Conservation (phyloP, 1,140 invertebrate genomes). For the Oryzaephilus surinamensis region DNA sequence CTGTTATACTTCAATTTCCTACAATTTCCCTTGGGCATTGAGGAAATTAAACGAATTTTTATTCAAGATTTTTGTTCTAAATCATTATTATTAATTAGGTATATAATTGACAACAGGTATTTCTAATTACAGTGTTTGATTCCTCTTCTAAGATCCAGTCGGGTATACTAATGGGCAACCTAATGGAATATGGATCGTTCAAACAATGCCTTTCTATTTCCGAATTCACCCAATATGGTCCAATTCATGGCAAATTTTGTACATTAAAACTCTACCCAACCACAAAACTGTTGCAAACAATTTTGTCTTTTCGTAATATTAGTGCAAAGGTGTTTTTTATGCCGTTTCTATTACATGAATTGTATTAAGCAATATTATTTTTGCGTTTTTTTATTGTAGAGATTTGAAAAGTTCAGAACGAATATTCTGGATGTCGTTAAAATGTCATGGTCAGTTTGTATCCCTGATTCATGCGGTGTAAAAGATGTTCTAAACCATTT, state of each 20-base stretch:
- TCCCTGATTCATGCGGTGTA: constrained; percentile 19
- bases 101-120: too few species aligned
- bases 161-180: constrained; percentile 20
- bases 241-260: constrained; percentile 17
- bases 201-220: constrained; percentile 21
- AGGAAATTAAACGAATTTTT: not conserved
- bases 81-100: not conserved
- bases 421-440: too few species aligned
- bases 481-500: constrained; percentile 20
- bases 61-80: constrained; percentile 1
- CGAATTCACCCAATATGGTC: constrained; percentile 3
- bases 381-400: too few species aligned
- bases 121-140: constrained; percentile 27
- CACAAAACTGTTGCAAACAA: constrained; percentile 14
- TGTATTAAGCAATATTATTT: too few species aligned
- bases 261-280: constrained; percentile 15
- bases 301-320: constrained; percentile 13
- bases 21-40: not conserved
- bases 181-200: constrained; percentile 23
- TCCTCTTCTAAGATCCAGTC: constrained; percentile 26
- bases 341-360: too few species aligned
- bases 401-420: too few species aligned
- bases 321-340: constrained; percentile 11
- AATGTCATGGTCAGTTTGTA: constrained; percentile 24
- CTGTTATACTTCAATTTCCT: not conserved